Evolutionary conservation across 2,113 vertebrate genomes (phyloP), one percentile per base, ranked within the genome.

Genomic region (Jacana jacana): DNA sequence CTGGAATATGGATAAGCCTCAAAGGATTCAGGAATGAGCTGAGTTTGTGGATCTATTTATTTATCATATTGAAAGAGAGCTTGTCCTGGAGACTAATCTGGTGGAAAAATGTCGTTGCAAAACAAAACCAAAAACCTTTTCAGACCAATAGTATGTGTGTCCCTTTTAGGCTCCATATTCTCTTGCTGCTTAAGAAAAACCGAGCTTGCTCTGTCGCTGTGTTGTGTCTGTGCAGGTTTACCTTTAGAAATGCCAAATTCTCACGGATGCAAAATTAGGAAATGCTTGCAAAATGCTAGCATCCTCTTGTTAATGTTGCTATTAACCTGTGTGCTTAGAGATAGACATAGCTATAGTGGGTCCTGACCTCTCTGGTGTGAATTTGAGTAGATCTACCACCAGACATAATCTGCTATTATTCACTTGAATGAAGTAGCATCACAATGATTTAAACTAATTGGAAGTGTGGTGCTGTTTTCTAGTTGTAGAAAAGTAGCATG

Each of bases 211-310:
- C 7, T 17, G 5, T 23, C 58, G 10, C 27, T 51, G 73, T 86
- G 42, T 60, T 18, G 57, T 51, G 4, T 51, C 24, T 0, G 0
- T 4, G 0, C 16, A 61, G 46, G 18, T 61, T 84, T 58, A 81
- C 84, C 52, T 31, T 39, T 52, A 31, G 27, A 75, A 51, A 52
- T 35, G 40, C 46, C 57, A 37, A 82, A 48, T 66, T 55, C n/a
- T 70, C 30, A 75, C 33, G 61, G 85, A 70, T 39, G 35, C 7
- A 78, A 69, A 81, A 63, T 65, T 55, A 24, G 46, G 30, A 58
- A 86, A 51, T 17, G 3, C 4, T 89, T 84, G 51, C 12, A 73
- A 78, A 70, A 65, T 55, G 24, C 11, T 65, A 28, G 5, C 30
- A 35, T 48, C 9, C 7, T 61, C 46, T 66, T 77, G 15, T 27